Base-by-base conservation (phyloP, 1,140 invertebrate species). In the Camponotus vicinus region DNA sequence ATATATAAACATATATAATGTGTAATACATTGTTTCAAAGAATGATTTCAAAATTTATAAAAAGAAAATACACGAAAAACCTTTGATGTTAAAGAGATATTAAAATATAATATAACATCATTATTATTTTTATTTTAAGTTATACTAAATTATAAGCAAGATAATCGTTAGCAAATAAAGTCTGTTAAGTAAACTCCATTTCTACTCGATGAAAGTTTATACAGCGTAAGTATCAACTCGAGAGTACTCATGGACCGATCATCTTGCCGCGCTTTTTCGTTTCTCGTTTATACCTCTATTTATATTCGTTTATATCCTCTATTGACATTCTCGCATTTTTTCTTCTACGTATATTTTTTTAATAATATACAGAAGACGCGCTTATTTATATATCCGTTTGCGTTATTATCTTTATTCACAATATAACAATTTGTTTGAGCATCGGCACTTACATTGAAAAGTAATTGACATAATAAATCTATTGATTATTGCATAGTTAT, bases 261-360 rank as follows among this genome's bases (percentile, higher is more conserved):
- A 78, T n/a, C 18, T 78, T 32, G 32, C 75, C 21, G 40, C 21
- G 40, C 27, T 34, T 21, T 13, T 64, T 64, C 1, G n/a, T 45
- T 78, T 66, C n/a, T 78, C 18, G 15, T 66, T 78, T 52, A 32
- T 78, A 34, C 18, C 61, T 64, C 49, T 52, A 52, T 52, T 52
- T 52, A 52, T 52, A 52, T 18, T 52, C 49, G 49, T 52, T 49
- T 52, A 52, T 6, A 52, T 34, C 32, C 18, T 66, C 18, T 49
- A 1, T 32, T 78, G 18, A 66, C 59, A 21, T 49, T 78, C 59
- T 78, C 32, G 61, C 27, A 34, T 66, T 66, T 34, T 3, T 32
- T 61, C 18, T 78, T 78, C 18, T 42, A 21, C n/a, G 11, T 78
- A 49, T 78, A 78, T 66, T 66, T 78, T 66, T 78, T 78, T 66